A percentile compares a stretch with the other conserved stretches of the same genome.
Conservation (phyloP, 1,140 invertebrate species). For the Batillaria attramentaria region DNA sequence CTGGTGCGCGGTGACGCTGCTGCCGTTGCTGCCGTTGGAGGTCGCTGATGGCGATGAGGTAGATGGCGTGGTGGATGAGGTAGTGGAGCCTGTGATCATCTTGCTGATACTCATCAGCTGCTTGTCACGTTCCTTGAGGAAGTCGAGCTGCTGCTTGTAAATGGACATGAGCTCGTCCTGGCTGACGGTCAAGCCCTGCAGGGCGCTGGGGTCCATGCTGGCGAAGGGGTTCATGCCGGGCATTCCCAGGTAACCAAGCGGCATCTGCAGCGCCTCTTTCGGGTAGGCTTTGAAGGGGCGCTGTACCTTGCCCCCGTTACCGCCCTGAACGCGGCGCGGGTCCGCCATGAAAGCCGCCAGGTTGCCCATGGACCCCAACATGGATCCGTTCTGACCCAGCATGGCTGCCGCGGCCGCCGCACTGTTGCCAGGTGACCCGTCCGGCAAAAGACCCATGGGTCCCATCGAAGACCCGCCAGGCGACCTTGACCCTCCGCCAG, state of each 20-base stretch:
- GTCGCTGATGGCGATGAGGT: conserved; percentile 4
- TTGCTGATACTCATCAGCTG: conserved; percentile 8
- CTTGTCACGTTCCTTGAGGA: conserved; percentile 26
- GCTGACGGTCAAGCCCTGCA: conserved; percentile 24
- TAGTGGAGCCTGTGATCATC: not conserved
- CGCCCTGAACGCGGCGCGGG: conserved; percentile 1
- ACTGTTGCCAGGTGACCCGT: not conserved
- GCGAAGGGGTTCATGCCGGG: conserved; percentile 34
- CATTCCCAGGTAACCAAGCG: conserved; percentile 65
- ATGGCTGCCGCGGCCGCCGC: conserved; percentile 20
- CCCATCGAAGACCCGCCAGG: conserved; percentile 6
- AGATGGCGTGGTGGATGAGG: not conserved
- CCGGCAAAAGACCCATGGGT: conserved; percentile 4
- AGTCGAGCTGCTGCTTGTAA: conserved; percentile 47
- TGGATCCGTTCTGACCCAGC: conserved; percentile 25
- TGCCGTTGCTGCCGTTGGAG: not conserved
- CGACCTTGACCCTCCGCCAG: not conserved
- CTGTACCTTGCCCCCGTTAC: conserved; percentile 65
- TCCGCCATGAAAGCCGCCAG: conserved; percentile 21
- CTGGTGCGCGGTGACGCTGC: not conserved
- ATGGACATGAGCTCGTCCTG: conserved; percentile 49
- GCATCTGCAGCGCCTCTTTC: conserved; percentile 78
- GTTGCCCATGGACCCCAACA: not conserved
- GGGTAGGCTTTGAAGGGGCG: conserved; percentile 82
- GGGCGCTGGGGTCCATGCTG: conserved; percentile 20